Conservation (phyloP, 2,888 invertebrate species). For the Venusia cambrica region DNA sequence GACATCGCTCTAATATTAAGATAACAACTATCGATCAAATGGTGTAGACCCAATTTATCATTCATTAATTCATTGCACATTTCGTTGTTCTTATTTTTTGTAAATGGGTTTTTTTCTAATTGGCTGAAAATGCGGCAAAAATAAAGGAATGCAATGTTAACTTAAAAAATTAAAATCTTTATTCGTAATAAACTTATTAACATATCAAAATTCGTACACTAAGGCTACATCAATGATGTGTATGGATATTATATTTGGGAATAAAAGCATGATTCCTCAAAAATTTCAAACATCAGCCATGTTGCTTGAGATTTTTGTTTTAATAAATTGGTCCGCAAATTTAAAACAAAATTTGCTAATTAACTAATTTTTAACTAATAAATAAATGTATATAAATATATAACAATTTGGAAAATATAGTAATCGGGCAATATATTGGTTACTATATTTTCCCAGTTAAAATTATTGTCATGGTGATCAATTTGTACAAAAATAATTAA, state of each 20-base stretch:
- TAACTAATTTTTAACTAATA: conserved; percentile 30
- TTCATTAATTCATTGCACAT: too few relatives aligned
- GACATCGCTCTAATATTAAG: too few relatives aligned
- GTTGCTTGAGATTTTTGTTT: conserved; percentile 69
- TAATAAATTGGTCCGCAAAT: conserved; percentile 46
- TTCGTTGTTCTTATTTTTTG: too few relatives aligned
- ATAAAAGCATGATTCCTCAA: conserved; percentile 40
- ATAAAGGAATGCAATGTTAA: conserved; percentile 53
- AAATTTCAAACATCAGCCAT: conserved; percentile 78
- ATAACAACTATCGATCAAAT: too few relatives aligned
- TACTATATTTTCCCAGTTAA: conserved; percentile 28
- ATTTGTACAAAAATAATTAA: neutral
- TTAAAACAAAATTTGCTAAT: conserved; percentile 21
- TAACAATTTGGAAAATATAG: conserved; percentile 31
- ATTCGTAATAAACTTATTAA: conserved; percentile 67
- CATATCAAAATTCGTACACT: conserved; percentile 46
- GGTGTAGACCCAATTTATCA: too few relatives aligned
- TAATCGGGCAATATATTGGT: conserved; percentile 36
- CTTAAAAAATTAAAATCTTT: conserved; percentile 74
- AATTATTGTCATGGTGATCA: conserved; percentile 21
- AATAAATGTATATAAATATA: conserved; percentile 17
- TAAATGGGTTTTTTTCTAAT: too few relatives aligned
- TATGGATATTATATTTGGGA: conserved; percentile 31
- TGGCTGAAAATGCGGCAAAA: too few relatives aligned
- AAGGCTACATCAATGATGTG: conserved; percentile 60